Base-by-base conservation (phyloP, 2,797 vertebrate genomes). In the Spinus pinus region DNA sequence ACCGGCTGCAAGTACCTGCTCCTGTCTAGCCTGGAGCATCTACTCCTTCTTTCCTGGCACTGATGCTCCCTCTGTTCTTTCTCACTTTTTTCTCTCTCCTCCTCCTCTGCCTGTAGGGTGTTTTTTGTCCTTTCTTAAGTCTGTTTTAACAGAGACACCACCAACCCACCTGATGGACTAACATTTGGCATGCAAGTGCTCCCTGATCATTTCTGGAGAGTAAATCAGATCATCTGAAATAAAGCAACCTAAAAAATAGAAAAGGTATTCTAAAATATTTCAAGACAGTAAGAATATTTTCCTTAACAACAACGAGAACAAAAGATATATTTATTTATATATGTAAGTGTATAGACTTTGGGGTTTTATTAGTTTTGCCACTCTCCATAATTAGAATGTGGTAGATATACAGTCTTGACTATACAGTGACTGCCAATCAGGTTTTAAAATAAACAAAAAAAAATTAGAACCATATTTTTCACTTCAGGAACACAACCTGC, bases 371-470 rank as follows among this genome's bases (percentile, higher is more conserved):
- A 56, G 7, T 81, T 89, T 89, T 89, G 49, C 44, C 49, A 70
- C 42, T 57, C 42, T 37, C 35, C 25, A 33, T 33, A 85, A 54
- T 64, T 56, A 74, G 41, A 82, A 87, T 14, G 22, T 35, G 7
- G 5, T 33, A 70, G 71, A 27, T 37, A 77, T 20, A 30, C 41
- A 80, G 30, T 12, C 2, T 4, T 50, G 61, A 78, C 69, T 81
- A 57, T 42, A 57, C 33, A 57, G 54, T 25, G 54, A 57, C 33
- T 58, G 35, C 57, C 65, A 94, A 62, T 46, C 20, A 65, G 22
- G 57, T 71, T 86, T 88, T 75, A 51, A 90, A 90, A 75, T 51
- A 90, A 91, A 82, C 39, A 70, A 87, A 88, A 79, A 77, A 77
- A 60, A 89, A 92, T 58, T 42, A 84, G 58, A 86, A 69, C 44